Percentiles rank a stretch among this genome's conserved stretches.
phyloP scores from a whole-genome alignment of 1,140 invertebrate species.

The Phymorhynchus buccinoides region DNA sequence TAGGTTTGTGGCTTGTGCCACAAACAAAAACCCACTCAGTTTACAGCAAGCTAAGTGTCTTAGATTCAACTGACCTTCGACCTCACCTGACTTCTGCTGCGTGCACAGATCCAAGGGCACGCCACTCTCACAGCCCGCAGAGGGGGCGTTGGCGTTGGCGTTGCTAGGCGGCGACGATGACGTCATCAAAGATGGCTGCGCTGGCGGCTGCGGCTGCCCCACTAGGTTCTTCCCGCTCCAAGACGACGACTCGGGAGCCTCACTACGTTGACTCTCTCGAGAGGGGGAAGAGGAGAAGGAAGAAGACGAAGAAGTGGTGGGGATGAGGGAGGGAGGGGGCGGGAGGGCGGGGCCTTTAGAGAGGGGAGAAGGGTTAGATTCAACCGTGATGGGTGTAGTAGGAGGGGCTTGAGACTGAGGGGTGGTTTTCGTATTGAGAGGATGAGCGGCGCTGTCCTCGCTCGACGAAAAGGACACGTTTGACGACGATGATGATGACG shows the following conservation, averaged over 20 bases:
- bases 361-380: conserved; percentile 8
- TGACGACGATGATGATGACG: no score
- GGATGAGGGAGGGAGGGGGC: conserved; percentile 2
- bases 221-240: no score
- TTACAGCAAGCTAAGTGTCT: no score
- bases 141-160: background rate
- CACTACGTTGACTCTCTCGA: no score
- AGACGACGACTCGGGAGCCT: no score
- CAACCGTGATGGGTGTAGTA: no score
- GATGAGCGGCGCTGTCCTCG: background rate
- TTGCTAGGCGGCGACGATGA: background rate
- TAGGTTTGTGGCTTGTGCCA: no score
- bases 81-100: conserved; percentile 1
- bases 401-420: no score
- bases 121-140: background rate
- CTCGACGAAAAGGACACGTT: no score
- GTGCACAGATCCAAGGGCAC: conserved; percentile 5
- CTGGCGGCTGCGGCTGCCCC: background rate
- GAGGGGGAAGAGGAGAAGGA: background rate
- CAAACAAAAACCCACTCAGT: no score
- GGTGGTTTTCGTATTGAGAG: no score
- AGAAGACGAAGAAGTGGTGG: background rate
- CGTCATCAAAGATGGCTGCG: background rate
- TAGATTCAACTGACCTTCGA: no score
- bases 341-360: background rate